Evolutionary conservation across 1,140 invertebrate species (phyloP).

Genomic region (Trichonephila clavipes): DNA sequence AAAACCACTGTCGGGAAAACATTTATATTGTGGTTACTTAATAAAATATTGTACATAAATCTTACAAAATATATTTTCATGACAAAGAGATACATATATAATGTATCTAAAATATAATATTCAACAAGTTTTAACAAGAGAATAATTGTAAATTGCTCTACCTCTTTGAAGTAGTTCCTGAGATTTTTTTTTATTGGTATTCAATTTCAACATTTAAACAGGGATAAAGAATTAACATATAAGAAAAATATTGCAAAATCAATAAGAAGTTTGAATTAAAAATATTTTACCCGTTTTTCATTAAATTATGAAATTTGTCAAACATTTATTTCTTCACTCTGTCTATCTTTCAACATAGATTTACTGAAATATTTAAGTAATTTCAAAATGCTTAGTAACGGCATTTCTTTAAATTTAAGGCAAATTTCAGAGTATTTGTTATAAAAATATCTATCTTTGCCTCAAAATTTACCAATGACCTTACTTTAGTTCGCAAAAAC

Average conservation of each 20-base stretch:
- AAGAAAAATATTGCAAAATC: conserved; percentile 57
- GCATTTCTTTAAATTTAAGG: too few relatives aligned
- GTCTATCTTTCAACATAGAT: too few relatives aligned
- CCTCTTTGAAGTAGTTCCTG: conserved; percentile 31
- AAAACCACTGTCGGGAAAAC: too few relatives aligned
- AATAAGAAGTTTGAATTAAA: neutral
- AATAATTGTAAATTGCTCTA: conserved; percentile 36
- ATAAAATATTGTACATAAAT: neutral
- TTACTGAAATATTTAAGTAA: too few relatives aligned
- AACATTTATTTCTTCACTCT: too few relatives aligned
- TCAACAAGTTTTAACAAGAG: conserved; percentile 61
- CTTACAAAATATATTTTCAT: neutral
- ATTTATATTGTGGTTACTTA: neutral
- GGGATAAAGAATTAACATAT: neutral
- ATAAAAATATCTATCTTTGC: too few relatives aligned
- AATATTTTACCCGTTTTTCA: conserved; percentile 18
- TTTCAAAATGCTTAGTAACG: too few relatives aligned
- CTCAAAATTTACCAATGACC: too few relatives aligned
- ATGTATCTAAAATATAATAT: neutral
- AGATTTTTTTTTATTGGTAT: conserved; percentile 14
- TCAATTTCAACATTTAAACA: conserved; percentile 28
- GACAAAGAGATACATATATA: neutral
- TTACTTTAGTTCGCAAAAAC: too few relatives aligned
- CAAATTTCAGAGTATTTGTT: too few relatives aligned
- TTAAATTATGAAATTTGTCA: neutral